These are phyloP conservation scores for Fringilla coelebs DNA, from an alignment of 2,797 vertebrate genomes.

Conservation along the genomic window DNA sequence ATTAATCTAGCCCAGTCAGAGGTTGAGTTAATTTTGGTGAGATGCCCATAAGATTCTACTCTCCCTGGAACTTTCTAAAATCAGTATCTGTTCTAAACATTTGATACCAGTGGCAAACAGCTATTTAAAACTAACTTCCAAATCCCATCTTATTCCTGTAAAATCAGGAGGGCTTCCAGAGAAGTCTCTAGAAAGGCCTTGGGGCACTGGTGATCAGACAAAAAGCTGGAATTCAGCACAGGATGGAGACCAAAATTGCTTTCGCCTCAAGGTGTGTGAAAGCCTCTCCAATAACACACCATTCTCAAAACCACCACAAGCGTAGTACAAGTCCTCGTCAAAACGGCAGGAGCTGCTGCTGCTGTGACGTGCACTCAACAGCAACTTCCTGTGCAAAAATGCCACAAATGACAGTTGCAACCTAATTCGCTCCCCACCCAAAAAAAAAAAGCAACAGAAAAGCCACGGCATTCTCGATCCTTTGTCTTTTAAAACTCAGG, in stretches of 20 bases:
- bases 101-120: neutral
- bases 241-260: neutral
- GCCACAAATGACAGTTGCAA: rapidly evolving
- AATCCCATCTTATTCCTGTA: neutral
- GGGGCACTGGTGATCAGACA: rapidly evolving
- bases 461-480: rapidly evolving
- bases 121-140: neutral
- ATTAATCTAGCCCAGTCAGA: neutral
- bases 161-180: neutral
- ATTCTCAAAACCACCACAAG: neutral
- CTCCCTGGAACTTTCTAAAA: neutral
- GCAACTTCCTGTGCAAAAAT: neutral
- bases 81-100: neutral
- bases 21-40: neutral
- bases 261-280: neutral
- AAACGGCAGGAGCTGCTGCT: neutral
- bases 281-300: neutral
- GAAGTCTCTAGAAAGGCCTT: neutral
- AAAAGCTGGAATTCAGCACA: neutral
- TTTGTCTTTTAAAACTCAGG: rapidly evolving
- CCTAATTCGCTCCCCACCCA: rapidly evolving
- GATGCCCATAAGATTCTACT: rapidly evolving
- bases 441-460: neutral
- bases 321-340: neutral
- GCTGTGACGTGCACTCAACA: rapidly evolving